Percentiles rank a stretch among this genome's conserved stretches.
Conservation (phyloP, 1,140 invertebrate species). For the Nephotettix cincticeps region DNA sequence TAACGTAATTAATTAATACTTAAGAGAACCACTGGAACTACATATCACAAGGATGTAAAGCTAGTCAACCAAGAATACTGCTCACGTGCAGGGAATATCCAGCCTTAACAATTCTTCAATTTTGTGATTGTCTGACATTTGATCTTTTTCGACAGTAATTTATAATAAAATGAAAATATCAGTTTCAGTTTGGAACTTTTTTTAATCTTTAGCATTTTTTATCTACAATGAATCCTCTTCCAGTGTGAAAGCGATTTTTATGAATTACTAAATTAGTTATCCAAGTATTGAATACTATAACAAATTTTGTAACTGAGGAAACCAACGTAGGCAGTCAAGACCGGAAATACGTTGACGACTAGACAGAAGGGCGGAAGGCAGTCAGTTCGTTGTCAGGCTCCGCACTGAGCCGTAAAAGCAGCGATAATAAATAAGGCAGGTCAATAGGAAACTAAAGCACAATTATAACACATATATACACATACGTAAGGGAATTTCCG, state of each 20-base stretch:
- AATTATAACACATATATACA: slow-evolving; percentile 13
- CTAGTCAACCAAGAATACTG: not conserved
- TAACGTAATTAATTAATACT: slow-evolving; percentile 13
- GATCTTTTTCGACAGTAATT: no score
- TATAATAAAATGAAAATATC: no score
- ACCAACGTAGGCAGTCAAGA: no score
- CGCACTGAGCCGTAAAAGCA: not conserved
- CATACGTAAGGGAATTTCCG: not conserved
- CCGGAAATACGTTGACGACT: not conserved
- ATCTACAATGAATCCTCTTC: no score
- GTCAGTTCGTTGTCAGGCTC: not conserved
- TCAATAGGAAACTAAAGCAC: slow-evolving; percentile 16
- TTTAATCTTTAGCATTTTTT: no score
- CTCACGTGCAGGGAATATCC: no score
- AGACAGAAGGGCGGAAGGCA: not conserved
- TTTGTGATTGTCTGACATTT: no score
- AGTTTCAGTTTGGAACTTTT: no score
- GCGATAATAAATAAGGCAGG: slow-evolving; percentile 17
- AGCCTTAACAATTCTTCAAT: not conserved
- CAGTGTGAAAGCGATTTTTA: no score
- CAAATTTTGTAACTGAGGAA: no score
- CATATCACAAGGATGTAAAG: slow-evolving; percentile 5
- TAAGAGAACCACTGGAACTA: slow-evolving; percentile 7
- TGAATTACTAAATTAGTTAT: no score
- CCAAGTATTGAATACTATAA: no score